Evolutionary conservation across 1,140 invertebrate species (phyloP).

Genomic region (Archegozetes longisetosus): DNA sequence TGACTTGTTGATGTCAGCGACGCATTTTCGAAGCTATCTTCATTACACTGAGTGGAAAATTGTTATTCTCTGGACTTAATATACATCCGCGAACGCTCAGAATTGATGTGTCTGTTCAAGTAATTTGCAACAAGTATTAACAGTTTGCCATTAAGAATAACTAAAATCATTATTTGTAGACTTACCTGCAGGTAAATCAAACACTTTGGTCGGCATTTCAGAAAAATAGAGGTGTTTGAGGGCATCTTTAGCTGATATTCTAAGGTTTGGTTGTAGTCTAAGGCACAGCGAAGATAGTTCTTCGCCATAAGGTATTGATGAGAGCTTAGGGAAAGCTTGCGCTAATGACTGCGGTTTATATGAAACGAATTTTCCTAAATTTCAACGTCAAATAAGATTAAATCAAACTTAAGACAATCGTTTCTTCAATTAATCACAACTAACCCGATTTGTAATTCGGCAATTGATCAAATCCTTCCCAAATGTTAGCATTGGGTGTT

Average conservation of each 20-base stretch:
- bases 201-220: conserved; percentile 67
- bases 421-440: not conserved
- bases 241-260: conserved; percentile 72
- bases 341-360: conserved; percentile 62
- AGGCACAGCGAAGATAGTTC: conserved; percentile 64
- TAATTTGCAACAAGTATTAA: not conserved
- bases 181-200: conserved; percentile 76
- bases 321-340: conserved; percentile 67
- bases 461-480: conserved; percentile 39
- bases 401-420: not conserved
- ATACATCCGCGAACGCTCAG: conserved; percentile 20
- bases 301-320: conserved; percentile 71
- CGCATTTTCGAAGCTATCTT: conserved; percentile 6
- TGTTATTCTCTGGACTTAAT: conserved; percentile 18
- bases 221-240: conserved; percentile 78
- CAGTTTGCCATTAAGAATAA: not conserved
- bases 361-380: conserved; percentile 48
- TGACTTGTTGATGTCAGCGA: not conserved
- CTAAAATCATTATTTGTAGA: conserved; percentile 6
- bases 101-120: conserved; percentile 18
- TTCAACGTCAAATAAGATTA: conserved; percentile 10
- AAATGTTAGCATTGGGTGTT: conserved; percentile 38
- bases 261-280: conserved; percentile 65
- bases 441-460: not conserved
- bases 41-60: conserved; percentile 18